Evolutionary conservation across 2,888 invertebrate species (phyloP).

Genomic region (Caenorhabditis sp.): DNA sequence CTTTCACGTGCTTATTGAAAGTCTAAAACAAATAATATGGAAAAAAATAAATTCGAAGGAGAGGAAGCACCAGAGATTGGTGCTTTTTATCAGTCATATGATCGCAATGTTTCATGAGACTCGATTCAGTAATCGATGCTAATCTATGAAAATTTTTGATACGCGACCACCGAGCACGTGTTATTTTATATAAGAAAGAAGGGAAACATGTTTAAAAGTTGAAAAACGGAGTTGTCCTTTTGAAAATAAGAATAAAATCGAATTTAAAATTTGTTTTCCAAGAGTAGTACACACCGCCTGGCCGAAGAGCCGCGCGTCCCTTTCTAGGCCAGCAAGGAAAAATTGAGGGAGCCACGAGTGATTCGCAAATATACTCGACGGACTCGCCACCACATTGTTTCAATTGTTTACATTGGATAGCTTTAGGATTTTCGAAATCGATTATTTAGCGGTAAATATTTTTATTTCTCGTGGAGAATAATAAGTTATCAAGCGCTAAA

Average conservation of each 20-base stretch:
- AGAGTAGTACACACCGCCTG: neutral
- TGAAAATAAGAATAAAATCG: slow-evolving; percentile 12
- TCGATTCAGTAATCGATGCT: no score
- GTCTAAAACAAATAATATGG: no score
- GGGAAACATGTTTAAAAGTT: slow-evolving; percentile 7
- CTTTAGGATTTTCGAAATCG: neutral
- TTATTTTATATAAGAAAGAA: neutral
- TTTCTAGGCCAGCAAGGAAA: neutral
- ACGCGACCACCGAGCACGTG: no score
- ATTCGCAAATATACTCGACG: neutral
- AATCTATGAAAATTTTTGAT: no score
- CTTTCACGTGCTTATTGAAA: no score
- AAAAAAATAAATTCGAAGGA: no score
- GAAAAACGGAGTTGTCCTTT: slow-evolving; percentile 12
- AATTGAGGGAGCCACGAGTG: neutral
- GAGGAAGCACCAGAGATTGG: neutral
- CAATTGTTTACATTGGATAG: neutral
- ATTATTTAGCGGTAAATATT: neutral
- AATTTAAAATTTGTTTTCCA: slow-evolving; percentile 17
- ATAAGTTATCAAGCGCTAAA: slow-evolving; percentile 44
- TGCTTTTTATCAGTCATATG: slow-evolving; percentile 7
- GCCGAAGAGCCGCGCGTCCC: neutral
- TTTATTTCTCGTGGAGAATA: slow-evolving; percentile 48
- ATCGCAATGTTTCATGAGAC: no score
- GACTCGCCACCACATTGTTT: neutral